Evolutionary conservation across 2,888 invertebrate genomes (phyloP).

Genomic region (Bedellia somnulentella): DNA sequence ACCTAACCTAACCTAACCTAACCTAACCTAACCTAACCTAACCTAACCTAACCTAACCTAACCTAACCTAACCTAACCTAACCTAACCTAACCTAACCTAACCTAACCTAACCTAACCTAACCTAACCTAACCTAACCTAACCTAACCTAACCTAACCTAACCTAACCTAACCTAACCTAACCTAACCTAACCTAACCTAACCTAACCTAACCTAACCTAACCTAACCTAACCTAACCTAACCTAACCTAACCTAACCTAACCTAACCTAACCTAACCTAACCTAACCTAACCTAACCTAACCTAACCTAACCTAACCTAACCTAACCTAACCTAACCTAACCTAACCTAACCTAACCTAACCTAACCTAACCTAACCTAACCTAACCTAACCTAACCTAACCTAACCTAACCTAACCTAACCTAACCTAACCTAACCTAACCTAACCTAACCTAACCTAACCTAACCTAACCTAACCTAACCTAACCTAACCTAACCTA

Average conservation of each 20-base stretch:
- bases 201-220: conserved; percentile 13
- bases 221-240: conserved; percentile 11
- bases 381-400: conserved; percentile 10
- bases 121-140: conserved; percentile 6
- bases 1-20: conserved; percentile 8
- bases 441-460: conserved; percentile 10
- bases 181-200: conserved; percentile 13
- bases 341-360: conserved; percentile 9
- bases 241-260: conserved; percentile 7
- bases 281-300: conserved; percentile 8
- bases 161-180: conserved; percentile 12
- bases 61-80: conserved; percentile 7
- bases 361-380: conserved; percentile 10
- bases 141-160: conserved; percentile 6
- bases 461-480: conserved; percentile 10
- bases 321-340: conserved; percentile 7
- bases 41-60: conserved; percentile 8
- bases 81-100: conserved; percentile 5
- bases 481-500: conserved; percentile 8
- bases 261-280: conserved; percentile 8
- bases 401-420: conserved; percentile 11
- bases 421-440: conserved; percentile 10
- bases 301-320: conserved; percentile 7
- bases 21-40: conserved; percentile 8
- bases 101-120: conserved; percentile 8